These are phyloP conservation scores for Parazoanthus swiftii DNA, from an alignment of 92 coral and sea anemone genomes.

Conservation along the genomic window DNA sequence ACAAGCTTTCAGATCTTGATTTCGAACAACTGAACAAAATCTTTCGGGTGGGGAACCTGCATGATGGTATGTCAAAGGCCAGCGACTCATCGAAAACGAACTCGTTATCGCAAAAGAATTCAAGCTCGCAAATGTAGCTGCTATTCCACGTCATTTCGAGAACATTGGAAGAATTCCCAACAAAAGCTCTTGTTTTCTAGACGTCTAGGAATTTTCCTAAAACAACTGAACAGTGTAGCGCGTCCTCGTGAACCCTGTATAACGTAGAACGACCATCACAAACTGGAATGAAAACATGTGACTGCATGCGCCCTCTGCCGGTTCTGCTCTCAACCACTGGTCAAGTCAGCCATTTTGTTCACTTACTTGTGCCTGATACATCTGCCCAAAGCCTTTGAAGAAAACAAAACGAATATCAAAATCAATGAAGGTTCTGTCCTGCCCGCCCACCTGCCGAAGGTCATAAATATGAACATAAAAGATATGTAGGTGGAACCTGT, in stretches of 20 bases:
- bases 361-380: conserved; percentile 97
- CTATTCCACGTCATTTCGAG: background rate
- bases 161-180: background rate
- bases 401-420: background rate
- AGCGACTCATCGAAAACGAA: background rate
- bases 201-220: too few relatives aligned
- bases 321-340: too few relatives aligned
- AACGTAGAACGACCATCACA: background rate
- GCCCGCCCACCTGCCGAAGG: background rate
- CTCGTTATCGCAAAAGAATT: background rate
- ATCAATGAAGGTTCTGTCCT: background rate
- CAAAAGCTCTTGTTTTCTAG: background rate
- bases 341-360: too few relatives aligned
- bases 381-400: conserved; percentile 87
- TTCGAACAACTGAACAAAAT: background rate
- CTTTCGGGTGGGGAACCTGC: background rate
- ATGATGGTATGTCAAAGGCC: background rate
- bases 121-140: background rate
- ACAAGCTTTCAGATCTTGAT: background rate
- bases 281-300: background rate
- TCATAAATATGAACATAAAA: background rate
- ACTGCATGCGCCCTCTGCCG: too few relatives aligned
- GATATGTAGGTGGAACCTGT: too few relatives aligned
- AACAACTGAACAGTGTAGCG: background rate
- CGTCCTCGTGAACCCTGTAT: background rate